phyloP scores from a whole-genome alignment of 2,888 invertebrate genomes.

The Drosophila merina region DNA sequence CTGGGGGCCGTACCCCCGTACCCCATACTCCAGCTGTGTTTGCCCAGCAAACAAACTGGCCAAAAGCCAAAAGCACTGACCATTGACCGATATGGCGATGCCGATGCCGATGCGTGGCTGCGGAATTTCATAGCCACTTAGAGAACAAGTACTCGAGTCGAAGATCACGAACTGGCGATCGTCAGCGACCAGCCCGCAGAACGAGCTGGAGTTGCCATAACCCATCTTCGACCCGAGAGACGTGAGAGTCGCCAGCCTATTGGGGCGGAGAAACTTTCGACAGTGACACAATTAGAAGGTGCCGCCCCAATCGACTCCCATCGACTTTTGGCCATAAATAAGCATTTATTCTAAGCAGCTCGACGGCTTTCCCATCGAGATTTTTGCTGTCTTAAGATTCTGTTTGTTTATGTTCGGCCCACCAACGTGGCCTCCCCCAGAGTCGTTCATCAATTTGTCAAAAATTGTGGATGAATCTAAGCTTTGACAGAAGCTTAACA shows the following conservation, averaged over 20 bases:
- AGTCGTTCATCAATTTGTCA: conserved; percentile 67
- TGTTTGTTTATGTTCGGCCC: conserved; percentile 39
- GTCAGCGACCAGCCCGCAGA: conserved; percentile 54
- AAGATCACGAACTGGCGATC: conserved; percentile 70
- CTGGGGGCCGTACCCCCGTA: conserved; percentile 7
- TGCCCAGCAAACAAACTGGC: conserved; percentile 68
- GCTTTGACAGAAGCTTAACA: conserved; percentile 23
- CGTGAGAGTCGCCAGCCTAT: conserved; percentile 40
- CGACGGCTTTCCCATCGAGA: conserved; percentile 42
- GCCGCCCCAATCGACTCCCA: conserved; percentile 14
- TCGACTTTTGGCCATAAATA: conserved; percentile 55
- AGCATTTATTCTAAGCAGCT: conserved; percentile 43
- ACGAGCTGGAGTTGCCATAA: conserved; percentile 24
- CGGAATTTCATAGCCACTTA: conserved; percentile 73
- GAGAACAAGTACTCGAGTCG: conserved; percentile 63
- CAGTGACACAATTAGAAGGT: conserved; percentile 69
- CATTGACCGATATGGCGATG: conserved; percentile 70
- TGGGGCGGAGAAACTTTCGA: conserved; percentile 63
- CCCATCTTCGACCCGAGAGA: conserved; percentile 16
- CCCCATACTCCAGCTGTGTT: conserved; percentile 41
- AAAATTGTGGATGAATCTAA: conserved; percentile 54
- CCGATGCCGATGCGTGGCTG: conserved; percentile 58
- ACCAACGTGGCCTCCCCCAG: conserved; percentile 53
- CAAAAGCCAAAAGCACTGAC: conserved; percentile 68
- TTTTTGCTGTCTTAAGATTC: neutral